Evolutionary conservation across 2,113 vertebrate genomes (phyloP).

Genomic region (Urocolius indicus): DNA sequence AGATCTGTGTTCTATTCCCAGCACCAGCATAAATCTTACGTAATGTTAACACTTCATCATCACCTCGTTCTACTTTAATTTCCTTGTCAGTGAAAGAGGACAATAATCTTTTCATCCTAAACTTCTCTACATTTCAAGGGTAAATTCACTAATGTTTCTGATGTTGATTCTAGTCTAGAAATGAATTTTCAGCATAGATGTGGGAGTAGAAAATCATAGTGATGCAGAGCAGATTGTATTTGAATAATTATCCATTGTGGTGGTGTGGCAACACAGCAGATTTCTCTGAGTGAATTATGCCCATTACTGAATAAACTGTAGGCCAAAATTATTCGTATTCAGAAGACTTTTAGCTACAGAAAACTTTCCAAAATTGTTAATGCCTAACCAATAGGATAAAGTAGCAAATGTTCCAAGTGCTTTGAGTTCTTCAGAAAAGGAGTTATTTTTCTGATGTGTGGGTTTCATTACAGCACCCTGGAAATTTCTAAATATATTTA

Average conservation of each 20-base stretch:
- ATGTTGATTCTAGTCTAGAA: not conserved
- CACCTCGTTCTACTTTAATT: not conserved
- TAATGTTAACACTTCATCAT: not conserved
- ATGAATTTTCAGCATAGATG: not conserved
- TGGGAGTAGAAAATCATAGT: not conserved
- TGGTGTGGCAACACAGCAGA: not conserved
- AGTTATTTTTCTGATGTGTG: not conserved
- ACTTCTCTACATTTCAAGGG: fast-evolving
- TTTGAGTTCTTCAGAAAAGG: not conserved
- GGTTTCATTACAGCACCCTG: not conserved
- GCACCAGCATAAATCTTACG: not conserved
- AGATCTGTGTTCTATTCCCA: not conserved
- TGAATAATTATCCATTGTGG: not conserved
- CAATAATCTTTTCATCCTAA: not conserved
- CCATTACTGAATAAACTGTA: not conserved
- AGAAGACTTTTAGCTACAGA: not conserved
- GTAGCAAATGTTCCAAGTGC: not conserved
- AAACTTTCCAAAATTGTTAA: not conserved
- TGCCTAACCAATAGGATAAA: not conserved
- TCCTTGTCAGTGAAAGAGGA: not conserved
- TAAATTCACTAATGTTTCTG: not conserved
- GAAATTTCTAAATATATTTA: not conserved
- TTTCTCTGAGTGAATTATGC: not conserved
- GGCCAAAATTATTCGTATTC: not conserved
- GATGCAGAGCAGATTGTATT: not conserved